A percentile compares a stretch with the other conserved stretches of the same genome.
Conservation (phyloP, 2,888 invertebrate species). For the Rhingia rostrata region DNA sequence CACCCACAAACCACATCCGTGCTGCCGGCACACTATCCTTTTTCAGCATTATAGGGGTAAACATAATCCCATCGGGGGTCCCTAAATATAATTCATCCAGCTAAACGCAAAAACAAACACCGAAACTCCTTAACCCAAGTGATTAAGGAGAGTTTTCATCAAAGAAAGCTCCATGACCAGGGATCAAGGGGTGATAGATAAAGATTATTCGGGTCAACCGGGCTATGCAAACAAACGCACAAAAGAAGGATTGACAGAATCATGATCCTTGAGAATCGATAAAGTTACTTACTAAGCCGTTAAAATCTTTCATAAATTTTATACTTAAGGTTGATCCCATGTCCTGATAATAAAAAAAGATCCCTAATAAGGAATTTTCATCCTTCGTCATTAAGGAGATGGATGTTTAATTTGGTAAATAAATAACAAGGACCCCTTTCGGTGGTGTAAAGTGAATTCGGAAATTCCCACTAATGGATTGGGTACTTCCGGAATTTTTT, state of each 20-base stretch:
- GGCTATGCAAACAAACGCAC: conserved; percentile 4
- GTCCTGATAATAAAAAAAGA: conserved; percentile 41
- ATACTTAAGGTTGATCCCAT: conserved; percentile 39
- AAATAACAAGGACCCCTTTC: conserved; percentile 27
- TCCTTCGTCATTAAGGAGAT: neutral
- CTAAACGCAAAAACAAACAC: conserved; percentile 13
- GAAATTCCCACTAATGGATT: conserved; percentile 5
- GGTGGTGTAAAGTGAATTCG: conserved; percentile 2
- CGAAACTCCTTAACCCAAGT: conserved; percentile 3
- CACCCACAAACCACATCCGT: conserved; percentile 6
- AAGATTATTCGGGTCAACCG: conserved; percentile 54
- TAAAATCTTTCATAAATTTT: conserved; percentile 36
- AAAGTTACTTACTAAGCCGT: neutral
- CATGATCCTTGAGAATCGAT: neutral
- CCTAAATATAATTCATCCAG: conserved; percentile 55
- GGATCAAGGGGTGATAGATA: conserved; percentile 38
- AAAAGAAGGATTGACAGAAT: conserved; percentile 7
- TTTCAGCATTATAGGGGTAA: conserved; percentile 53
- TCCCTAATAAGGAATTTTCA: conserved; percentile 4
- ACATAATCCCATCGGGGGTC: conserved; percentile 56
- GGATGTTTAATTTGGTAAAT: conserved; percentile 21
- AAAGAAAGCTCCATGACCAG: conserved; percentile 18
- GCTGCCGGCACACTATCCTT: conserved; percentile 28
- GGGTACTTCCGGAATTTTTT: conserved; percentile 9
- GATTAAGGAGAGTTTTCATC: conserved; percentile 22